Percentiles rank a stretch among this genome's conserved stretches.
These are phyloP conservation scores for Macropus fuliginosus DNA, from an alignment of 2,797 vertebrate species.

Conservation along the genomic window DNA sequence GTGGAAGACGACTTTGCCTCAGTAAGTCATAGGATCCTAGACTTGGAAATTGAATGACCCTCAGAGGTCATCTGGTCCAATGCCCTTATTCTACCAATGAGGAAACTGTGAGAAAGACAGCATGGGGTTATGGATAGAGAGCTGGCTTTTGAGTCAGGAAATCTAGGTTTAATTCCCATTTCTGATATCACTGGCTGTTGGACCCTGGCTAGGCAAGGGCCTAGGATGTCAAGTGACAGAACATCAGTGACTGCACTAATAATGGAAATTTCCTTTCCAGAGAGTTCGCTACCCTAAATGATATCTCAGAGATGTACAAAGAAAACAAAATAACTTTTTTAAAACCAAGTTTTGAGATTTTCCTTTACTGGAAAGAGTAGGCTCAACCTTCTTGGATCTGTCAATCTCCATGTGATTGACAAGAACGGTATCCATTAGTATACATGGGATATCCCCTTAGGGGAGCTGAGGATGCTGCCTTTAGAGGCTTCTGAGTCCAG, in stretches of 20 bases:
- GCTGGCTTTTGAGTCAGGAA: neutral
- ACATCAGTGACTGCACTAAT: neutral
- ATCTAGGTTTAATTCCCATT: neutral
- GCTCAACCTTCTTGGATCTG: neutral
- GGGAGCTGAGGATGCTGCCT: neutral
- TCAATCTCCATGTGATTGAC: constrained; percentile 46
- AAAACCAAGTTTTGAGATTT: neutral
- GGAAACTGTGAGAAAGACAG: neutral
- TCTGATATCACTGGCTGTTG: neutral
- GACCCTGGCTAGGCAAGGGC: neutral
- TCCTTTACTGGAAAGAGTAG: neutral
- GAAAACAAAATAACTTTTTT: neutral
- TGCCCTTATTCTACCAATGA: neutral
- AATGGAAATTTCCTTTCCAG: neutral
- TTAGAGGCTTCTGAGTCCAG: constrained; percentile 13
- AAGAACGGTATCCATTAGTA: neutral
- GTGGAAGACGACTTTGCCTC: neutral
- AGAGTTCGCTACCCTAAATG: neutral
- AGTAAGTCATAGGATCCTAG: neutral
- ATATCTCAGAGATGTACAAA: neutral
- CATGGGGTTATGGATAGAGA: neutral
- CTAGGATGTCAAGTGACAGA: neutral
- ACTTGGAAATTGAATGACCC: too few species aligned
- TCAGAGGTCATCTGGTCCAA: neutral
- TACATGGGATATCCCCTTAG: neutral